Evolutionary conservation across 2,888 invertebrate genomes (phyloP).

Genomic region (Azorinus chamasolen): DNA sequence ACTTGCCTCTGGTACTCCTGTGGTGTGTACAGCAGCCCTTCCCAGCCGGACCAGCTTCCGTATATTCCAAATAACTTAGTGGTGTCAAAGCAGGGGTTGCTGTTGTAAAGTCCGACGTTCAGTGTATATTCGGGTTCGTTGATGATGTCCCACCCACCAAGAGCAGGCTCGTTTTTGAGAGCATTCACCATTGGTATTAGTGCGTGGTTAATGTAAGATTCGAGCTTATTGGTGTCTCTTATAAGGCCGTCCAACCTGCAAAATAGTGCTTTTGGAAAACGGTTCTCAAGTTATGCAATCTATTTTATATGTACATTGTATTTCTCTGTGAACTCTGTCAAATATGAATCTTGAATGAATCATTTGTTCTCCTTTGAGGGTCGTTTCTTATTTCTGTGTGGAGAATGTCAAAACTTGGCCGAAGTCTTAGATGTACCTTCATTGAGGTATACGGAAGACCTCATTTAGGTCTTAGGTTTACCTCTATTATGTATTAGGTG

Average conservation of each 20-base stretch:
- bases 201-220: slow-evolving; percentile 77
- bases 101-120: slow-evolving; percentile 54
- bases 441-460: too few relatives aligned
- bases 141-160: slow-evolving; percentile 82
- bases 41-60: slow-evolving; percentile 78
- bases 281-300: too few relatives aligned
- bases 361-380: too few relatives aligned
- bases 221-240: slow-evolving; percentile 74
- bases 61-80: slow-evolving; percentile 58
- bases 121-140: slow-evolving; percentile 80
- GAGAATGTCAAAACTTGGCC: too few relatives aligned
- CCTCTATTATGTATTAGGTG: too few relatives aligned
- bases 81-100: slow-evolving; percentile 76
- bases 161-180: slow-evolving; percentile 73
- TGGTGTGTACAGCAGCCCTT: slow-evolving; percentile 68
- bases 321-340: too few relatives aligned
- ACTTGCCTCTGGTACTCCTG: slow-evolving; percentile 69
- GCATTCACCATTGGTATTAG: slow-evolving; percentile 76
- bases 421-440: too few relatives aligned
- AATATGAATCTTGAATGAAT: too few relatives aligned
- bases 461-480: too few relatives aligned
- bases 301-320: too few relatives aligned
- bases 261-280: too few relatives aligned
- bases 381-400: too few relatives aligned
- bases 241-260: slow-evolving; percentile 63